phyloP scores from a whole-genome alignment of 1,140 invertebrate species.

The Drosophila sturtevanti region DNA sequence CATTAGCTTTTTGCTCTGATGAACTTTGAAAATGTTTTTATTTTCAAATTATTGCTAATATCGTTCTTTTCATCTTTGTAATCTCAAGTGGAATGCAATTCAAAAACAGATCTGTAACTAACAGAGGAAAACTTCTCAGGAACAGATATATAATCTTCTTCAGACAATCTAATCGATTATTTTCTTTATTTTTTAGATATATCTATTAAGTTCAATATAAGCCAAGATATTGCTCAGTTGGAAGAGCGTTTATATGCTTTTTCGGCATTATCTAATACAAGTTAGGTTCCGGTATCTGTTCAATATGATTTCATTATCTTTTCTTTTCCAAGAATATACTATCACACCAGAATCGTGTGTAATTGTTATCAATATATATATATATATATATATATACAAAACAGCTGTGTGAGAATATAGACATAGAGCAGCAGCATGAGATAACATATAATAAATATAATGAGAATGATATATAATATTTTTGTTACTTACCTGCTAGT shows the following conservation, averaged over 20 bases:
- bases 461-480: too few species aligned
- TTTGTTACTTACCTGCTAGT: too few species aligned
- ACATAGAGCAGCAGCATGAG: too few species aligned
- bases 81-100: constrained; percentile 1
- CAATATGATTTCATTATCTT: not conserved
- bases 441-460: too few species aligned
- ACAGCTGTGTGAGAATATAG: too few species aligned
- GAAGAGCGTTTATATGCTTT: not conserved
- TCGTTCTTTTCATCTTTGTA: not conserved
- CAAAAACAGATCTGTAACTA: not conserved
- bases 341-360: not conserved
- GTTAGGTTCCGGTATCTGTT: not conserved
- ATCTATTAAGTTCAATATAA: too few species aligned
- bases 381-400: too few species aligned
- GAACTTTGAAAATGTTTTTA: not conserved
- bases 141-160: too few species aligned
- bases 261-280: not conserved
- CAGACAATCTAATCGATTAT: too few species aligned
- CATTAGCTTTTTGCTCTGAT: not conserved
- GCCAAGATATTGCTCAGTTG: not conserved
- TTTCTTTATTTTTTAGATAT: too few species aligned
- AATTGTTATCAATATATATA: not conserved
- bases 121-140: too few species aligned
- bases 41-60: not conserved
- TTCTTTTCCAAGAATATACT: not conserved